A percentile compares a stretch with the other conserved stretches of the same genome.
Conservation (phyloP, 2,888 invertebrate genomes). For the Platycnemis pennipes region DNA sequence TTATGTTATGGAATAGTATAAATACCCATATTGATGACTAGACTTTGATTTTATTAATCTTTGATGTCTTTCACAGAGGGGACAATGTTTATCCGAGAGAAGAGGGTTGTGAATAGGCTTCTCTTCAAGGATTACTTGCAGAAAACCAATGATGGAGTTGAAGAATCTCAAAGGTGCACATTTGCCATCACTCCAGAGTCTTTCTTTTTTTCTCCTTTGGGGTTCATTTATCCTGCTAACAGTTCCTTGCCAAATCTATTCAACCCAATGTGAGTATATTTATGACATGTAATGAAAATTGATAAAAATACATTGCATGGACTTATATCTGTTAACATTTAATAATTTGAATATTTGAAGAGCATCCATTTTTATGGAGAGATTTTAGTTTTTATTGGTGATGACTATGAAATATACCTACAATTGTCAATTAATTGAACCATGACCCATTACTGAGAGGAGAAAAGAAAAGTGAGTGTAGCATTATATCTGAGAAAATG, state of each 20-base stretch:
- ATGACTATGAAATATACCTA: no score
- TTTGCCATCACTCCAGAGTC: constrained; percentile 88
- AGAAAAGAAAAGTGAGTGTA: no score
- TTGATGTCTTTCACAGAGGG: constrained; percentile 76
- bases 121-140: constrained; percentile 86
- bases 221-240: constrained; percentile 86
- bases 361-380: no score
- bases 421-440: no score
- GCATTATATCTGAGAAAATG: no score
- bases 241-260: constrained; percentile 84
- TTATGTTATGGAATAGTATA: not conserved
- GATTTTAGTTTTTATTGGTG: no score
- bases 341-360: no score
- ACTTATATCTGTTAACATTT: no score
- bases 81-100: constrained; percentile 85
- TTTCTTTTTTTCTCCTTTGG: constrained; percentile 85
- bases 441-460: no score
- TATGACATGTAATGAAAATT: not conserved
- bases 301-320: no score
- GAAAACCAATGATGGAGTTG: constrained; percentile 81
- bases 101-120: constrained; percentile 84
- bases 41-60: not conserved
- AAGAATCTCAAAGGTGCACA: constrained; percentile 86
- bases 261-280: constrained; percentile 84
- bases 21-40: not conserved